Evolutionary conservation across 2,797 vertebrate genomes (phyloP), one percentile per base, ranked within the genome.

Genomic region (Pteronotus mesoamericanus): DNA sequence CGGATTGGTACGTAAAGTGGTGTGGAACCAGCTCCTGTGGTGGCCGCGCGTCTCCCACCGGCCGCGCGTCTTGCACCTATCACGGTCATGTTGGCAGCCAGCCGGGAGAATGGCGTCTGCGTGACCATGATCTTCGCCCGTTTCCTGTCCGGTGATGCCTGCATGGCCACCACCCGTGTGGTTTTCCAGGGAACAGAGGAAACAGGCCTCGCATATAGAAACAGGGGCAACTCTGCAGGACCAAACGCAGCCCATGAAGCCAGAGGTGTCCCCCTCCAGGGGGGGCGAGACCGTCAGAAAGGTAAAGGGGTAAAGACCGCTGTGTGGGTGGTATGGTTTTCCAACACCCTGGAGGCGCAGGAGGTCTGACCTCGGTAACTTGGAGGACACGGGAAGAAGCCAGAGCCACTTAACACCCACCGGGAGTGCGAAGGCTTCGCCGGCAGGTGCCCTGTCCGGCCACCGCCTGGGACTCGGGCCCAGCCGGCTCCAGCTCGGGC

Each of bases 81-180:
- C 0, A 26, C 5, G 6, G 39, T 6, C 22, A 1, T 0, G 8
- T 5, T 68, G 11, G 22, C 37, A 3, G 18, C 68, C 3, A 8
- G 64, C 66, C 34, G 11, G 66, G 34, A 22, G 34, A 37, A 68
- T n/a, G 6, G 18, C 1, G 9, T 12, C 15, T n/a, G n/a, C n/a
- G n/a, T n/a, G n/a, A n/a, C n/a, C n/a, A n/a, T n/a, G n/a, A n/a
- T n/a, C n/a, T n/a, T n/a, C n/a, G n/a, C n/a, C n/a, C n/a, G n/a
- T 5, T 39, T 26, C 68, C 39, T 1, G 48, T 46, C 46, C 10
- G 48, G 48, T 15, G 14, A 15, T 15, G 48, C 48, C 48, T 48
- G 11, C 12, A 44, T 0, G 29, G 44, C 18, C 44, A 1, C 29
- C 29, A 44, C 44, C 44, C 19, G 44, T 75, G 44, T 48, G 29